Base-by-base conservation (phyloP, 2,888 invertebrate species). In the Callyntrura sp. region DNA sequence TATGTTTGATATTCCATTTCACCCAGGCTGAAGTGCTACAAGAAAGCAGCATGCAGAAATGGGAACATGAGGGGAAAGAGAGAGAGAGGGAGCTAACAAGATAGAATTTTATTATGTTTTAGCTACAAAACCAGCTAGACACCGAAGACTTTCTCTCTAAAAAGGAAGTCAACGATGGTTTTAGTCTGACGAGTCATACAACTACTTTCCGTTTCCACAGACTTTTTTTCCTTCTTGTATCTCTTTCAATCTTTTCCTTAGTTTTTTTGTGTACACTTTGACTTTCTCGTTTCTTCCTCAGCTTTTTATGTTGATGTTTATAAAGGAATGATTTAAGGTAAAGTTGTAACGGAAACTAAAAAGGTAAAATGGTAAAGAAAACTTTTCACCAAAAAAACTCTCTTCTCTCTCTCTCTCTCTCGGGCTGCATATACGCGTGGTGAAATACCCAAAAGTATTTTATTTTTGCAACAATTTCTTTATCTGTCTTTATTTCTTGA, bases 1-100 rank as follows among this genome's bases (percentile, higher is more conserved):
- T 60, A 70, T 85, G 85, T 25, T 81, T 90, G 76, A 76, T 81
- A 87, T 87, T 79, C 81, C 62, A 73, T 73, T 85, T 85, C 76
- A 57, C 17, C 23, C 43, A 35, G n/a, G 14, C 28, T 60, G 25
- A 70, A 68, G 43, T 25, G 14, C n/a, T 55, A 73, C 51, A 84
- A 65, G 65, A 6, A 43, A 43, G 23, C 2, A 62, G 14, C 23
- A 51, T 14, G 48, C 48, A 51, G 25, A 35, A 28, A 79, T 57
- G 79, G 43, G 25, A 57, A 79, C 25, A 57, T 6, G 62, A n/a
- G 28, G 48, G 48, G 28, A 85, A 28, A 85, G 57, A n/a, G 28
- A 43, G 28, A 85, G 73, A 60, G 51, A 25, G 45, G 45, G 55
- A 79, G 9, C 25, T 14, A 48, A 55, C n/a, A 11, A n/a, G 28